phyloP scores from a whole-genome alignment of 2,797 vertebrate genomes.

The Argyrosomus regius region DNA sequence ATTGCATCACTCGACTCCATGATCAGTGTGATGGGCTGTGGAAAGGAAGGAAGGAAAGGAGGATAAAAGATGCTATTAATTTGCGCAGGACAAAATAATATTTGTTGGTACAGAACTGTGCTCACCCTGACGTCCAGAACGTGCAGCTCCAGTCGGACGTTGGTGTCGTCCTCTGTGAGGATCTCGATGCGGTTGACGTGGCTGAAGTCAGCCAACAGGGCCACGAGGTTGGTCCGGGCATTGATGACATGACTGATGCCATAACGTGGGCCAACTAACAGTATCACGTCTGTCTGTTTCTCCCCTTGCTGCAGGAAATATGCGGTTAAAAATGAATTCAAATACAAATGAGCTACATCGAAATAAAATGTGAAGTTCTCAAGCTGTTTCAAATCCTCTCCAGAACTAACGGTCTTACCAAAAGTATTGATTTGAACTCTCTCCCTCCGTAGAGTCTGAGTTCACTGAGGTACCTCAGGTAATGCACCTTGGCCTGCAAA shows the following conservation, averaged over 20 bases:
- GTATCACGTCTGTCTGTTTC: slow-evolving; percentile 94
- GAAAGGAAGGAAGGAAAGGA: not conserved
- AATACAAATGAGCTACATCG: not conserved
- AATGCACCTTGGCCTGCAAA: slow-evolving; percentile 98
- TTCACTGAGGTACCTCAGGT: slow-evolving; percentile 98
- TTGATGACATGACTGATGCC: slow-evolving; percentile 99
- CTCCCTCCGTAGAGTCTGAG: slow-evolving; percentile 95
- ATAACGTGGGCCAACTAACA: slow-evolving; percentile 95
- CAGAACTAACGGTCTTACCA: slow-evolving; percentile 85
- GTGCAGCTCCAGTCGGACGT: slow-evolving; percentile 94
- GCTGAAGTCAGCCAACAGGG: slow-evolving; percentile 97
- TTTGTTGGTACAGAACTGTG: not conserved
- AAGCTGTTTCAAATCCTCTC: not conserved
- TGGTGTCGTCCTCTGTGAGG: slow-evolving; percentile 94
- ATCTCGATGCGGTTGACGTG: slow-evolving; percentile 99
- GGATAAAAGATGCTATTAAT: not conserved
- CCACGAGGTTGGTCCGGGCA: slow-evolving; percentile 95
- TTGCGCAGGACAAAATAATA: fast-evolving
- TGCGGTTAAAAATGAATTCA: not conserved
- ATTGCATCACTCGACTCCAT: slow-evolving; percentile 99
- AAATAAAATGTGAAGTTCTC: not conserved
- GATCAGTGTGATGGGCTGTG: slow-evolving; percentile 95
- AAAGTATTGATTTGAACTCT: slow-evolving; percentile 94
- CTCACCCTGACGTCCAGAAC: slow-evolving; percentile 96
- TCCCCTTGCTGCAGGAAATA: slow-evolving; percentile 89